These are phyloP conservation scores for Colaptes auratus DNA, from an alignment of 2,113 vertebrate genomes.

Conservation along the genomic window DNA sequence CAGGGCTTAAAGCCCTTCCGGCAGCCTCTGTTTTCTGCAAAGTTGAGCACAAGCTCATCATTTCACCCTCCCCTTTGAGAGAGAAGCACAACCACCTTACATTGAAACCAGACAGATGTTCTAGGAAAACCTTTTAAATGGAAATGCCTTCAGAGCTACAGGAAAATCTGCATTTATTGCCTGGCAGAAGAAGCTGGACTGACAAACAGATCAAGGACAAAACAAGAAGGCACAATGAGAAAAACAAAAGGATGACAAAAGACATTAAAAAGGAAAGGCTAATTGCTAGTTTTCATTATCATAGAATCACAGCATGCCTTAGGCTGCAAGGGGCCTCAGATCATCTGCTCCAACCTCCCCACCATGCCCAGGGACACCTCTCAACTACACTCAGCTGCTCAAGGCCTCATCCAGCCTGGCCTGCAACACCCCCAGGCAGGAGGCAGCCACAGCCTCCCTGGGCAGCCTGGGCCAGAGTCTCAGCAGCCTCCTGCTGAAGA, in stretches of 20 bases:
- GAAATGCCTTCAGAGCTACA: background rate
- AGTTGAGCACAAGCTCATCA: background rate
- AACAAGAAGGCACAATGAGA: background rate
- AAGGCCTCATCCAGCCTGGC: no score
- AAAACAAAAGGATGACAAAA: background rate
- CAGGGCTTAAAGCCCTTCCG: constrained; percentile 88
- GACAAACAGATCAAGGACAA: background rate
- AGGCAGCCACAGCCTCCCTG: no score
- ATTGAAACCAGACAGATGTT: background rate
- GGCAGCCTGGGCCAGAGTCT: no score
- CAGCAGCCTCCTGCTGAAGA: no score
- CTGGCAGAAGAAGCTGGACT: background rate
- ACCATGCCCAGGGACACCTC: no score
- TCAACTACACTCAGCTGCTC: no score
- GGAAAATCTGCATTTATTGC: background rate
- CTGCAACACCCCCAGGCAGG: no score
- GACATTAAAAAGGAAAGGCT: background rate
- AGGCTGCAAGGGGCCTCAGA: background rate
- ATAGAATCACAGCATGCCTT: background rate
- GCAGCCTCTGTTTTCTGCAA: constrained; percentile 92
- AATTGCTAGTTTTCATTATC: background rate
- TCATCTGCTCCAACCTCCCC: no score
- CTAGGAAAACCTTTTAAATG: background rate
- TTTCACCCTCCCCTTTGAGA: background rate
- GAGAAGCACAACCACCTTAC: background rate